Evolutionary conservation across 1,140 invertebrate genomes (phyloP), one percentile per base, ranked within the genome.

Genomic region (Drosophila lowei): DNA sequence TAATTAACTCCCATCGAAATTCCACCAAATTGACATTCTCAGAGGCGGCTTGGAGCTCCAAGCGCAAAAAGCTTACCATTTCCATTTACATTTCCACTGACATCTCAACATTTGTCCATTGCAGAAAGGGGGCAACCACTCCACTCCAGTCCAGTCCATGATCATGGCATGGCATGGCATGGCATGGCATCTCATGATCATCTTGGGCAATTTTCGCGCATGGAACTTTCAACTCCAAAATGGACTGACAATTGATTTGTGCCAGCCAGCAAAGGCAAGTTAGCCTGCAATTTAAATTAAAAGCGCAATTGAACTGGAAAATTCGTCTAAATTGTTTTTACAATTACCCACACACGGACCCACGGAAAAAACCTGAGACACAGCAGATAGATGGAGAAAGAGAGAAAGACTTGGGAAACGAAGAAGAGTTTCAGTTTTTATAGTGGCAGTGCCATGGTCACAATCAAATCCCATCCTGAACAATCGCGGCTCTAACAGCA

Each of bases 301-400:
- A 88, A 89, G 79, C 84, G 83, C 83, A 88, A 88, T 88, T 88
- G 79, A 88, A 88, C 75, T 88, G 84, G 83, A 88, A 88, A 88
- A 88, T 89, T 88, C 79, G 84, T 72, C 74, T 66, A 86, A 86
- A 86, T 86, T 88, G 81, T 86, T 79, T 79, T 72, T 61, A 83
- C 83, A 86, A 88, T 86, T 86, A 83, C 83, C 76, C 70, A 70
- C 63, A 67, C 66, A 70, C 63, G 64, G 11, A 13, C 34, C 4
- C 34, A 38, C 11, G 34, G 34, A 65, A 18, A 65, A 18, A 57
- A 67, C 49, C 42, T 55, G 18, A 30, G 60, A 30, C 11, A 38
- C 11, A 38, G 28, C 7, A 38, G 42, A 18, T 18, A 18, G 62
- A 47, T 62, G 60, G 44, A 57, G 54, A 23, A 7, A 28, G 13